Conservation (phyloP, 1,140 invertebrate species). For the Dendroctonus valens region DNA sequence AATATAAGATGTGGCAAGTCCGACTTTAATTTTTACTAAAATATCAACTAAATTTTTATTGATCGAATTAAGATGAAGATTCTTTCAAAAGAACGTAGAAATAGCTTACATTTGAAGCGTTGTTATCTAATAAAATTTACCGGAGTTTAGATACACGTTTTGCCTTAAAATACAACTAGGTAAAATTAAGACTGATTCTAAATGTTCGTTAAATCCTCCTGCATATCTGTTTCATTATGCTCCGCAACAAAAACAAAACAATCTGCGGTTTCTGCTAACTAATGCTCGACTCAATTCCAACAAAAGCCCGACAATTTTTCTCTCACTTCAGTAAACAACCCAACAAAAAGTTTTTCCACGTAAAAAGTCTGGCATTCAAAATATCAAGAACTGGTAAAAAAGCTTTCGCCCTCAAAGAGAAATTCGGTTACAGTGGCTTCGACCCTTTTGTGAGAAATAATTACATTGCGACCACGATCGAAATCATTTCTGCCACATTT, state of each 20-base stretch:
- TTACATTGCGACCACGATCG: slow-evolving; percentile 6
- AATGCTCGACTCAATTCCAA: neutral
- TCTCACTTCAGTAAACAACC: neutral
- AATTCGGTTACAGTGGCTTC: slow-evolving; percentile 12
- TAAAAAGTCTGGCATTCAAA: slow-evolving; percentile 1
- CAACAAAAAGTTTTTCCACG: neutral
- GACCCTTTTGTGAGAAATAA: slow-evolving; percentile 17
- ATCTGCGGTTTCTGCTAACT: neutral
- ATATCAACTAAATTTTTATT: neutral
- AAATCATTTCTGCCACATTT: slow-evolving; percentile 6
- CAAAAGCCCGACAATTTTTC: neutral
- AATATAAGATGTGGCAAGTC: too few relatives aligned
- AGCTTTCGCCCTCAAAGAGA: slow-evolving; percentile 10
- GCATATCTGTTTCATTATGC: too few relatives aligned
- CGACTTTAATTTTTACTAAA: too few relatives aligned
- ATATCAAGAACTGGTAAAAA: slow-evolving; percentile 3
- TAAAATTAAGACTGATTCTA: too few relatives aligned
- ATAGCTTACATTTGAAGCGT: too few relatives aligned
- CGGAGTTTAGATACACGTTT: too few relatives aligned
- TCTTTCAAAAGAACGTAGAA: too few relatives aligned
- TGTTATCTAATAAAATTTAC: too few relatives aligned
- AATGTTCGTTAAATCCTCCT: too few relatives aligned
- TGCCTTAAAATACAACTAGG: too few relatives aligned
- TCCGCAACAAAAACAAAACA: neutral
- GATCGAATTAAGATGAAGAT: neutral